Evolutionary conservation across 2,113 vertebrate genomes (phyloP).

Genomic region (Atlantisia rogersi): DNA sequence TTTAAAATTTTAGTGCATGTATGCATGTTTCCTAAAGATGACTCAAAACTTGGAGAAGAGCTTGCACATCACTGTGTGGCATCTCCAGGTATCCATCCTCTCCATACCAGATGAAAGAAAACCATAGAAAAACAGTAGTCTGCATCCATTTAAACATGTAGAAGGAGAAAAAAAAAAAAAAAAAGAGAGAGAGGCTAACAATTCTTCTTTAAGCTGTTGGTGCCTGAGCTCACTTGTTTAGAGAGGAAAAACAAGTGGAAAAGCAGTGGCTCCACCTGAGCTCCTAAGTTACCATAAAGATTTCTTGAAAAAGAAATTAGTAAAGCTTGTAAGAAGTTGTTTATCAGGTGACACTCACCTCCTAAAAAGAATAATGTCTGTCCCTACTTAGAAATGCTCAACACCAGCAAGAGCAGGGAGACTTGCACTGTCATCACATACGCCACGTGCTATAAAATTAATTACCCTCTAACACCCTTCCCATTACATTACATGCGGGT

Average conservation of each 20-base stretch:
- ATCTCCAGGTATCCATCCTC: not conserved
- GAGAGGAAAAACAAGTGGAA: fast-evolving
- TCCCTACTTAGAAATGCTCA: not conserved
- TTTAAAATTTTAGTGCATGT: not conserved
- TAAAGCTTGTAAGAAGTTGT: not conserved
- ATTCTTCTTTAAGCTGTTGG: not conserved
- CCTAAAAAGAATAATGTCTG: not conserved
- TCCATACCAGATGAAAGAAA: not conserved
- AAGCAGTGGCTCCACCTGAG: not conserved
- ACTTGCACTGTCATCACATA: not conserved
- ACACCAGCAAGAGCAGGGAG: not conserved
- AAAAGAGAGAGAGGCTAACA: not conserved
- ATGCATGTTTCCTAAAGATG: not conserved
- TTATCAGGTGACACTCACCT: not conserved
- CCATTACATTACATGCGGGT: not conserved
- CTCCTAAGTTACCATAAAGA: not conserved
- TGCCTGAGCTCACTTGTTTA: not conserved
- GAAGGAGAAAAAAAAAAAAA: not conserved
- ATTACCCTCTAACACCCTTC: not conserved
- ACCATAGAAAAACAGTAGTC: not conserved
- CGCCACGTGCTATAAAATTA: not conserved
- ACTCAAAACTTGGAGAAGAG: not conserved
- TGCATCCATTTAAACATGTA: not conserved
- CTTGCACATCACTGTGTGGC: not conserved
- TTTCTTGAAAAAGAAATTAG: not conserved